A percentile compares a stretch with the other conserved stretches of the same genome.
Conservation (phyloP, 2,888 invertebrate genomes). For the Noctua pronuba region DNA sequence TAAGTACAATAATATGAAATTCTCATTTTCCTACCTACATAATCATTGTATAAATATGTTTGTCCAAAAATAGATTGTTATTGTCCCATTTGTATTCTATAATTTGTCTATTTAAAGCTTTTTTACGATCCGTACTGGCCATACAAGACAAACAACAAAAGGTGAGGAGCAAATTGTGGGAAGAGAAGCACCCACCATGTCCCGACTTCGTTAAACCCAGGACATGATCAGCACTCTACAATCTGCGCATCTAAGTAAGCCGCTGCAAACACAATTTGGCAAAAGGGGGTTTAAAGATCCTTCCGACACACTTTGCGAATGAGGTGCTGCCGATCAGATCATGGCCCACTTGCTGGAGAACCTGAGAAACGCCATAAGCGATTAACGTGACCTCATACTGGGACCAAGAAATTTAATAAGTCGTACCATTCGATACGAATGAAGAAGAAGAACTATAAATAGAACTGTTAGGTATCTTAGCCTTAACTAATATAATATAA, state of each 20-base stretch:
- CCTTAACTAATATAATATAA: too few species aligned
- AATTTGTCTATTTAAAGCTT: background rate
- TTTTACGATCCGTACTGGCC: background rate
- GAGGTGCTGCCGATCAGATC: background rate
- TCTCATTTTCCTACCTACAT: background rate
- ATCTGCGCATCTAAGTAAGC: background rate
- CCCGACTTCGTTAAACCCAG: too few species aligned
- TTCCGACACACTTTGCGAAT: background rate
- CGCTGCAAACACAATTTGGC: background rate
- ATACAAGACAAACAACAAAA: background rate
- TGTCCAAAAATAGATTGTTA: background rate
- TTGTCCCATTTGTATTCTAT: background rate
- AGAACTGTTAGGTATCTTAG: too few species aligned
- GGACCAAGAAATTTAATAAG: too few species aligned
- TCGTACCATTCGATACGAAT: too few species aligned
- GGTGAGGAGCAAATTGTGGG: background rate
- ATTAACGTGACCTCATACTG: too few species aligned
- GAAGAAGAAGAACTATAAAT: too few species aligned
- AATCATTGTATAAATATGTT: background rate
- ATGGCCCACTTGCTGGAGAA: background rate
- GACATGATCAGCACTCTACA: background rate
- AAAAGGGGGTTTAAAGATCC: background rate
- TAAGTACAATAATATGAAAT: too few species aligned
- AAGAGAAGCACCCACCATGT: background rate
- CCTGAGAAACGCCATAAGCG: background rate